Evolutionary conservation across 2,113 vertebrate species (phyloP).

Genomic region (Crotalus helleri): DNA sequence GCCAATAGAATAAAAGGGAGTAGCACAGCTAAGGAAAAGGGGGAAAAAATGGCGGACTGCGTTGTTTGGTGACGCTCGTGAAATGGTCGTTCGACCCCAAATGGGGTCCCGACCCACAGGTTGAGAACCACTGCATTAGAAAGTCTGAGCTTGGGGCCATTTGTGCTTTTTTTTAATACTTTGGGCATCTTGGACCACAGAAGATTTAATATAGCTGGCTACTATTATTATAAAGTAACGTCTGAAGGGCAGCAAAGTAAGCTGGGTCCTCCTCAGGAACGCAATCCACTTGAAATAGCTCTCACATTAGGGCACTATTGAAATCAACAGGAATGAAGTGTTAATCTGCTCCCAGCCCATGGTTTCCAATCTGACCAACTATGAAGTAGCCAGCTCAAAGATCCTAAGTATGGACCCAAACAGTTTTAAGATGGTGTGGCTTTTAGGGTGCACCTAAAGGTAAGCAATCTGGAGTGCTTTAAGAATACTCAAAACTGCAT

Average conservation of each 20-base stretch:
- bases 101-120: too few species aligned
- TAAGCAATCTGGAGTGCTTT: background rate
- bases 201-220: background rate
- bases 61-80: too few species aligned
- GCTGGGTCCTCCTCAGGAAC: background rate
- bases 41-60: too few species aligned
- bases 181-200: background rate
- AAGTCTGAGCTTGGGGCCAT: background rate
- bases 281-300: background rate
- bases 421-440: background rate
- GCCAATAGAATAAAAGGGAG: too few species aligned
- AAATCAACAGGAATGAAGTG: background rate
- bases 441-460: background rate
- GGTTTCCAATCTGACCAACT: background rate
- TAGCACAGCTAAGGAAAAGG: too few species aligned
- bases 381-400: background rate
- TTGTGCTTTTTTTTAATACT: background rate
- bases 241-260: background rate
- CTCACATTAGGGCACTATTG: background rate
- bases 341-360: background rate
- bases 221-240: background rate
- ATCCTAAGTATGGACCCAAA: background rate
- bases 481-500: background rate
- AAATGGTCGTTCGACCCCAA: too few species aligned
- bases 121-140: background rate